Percentiles rank a stretch among this genome's conserved stretches.
Evolutionary conservation across 2,113 vertebrate genomes (phyloP).

Genomic region (Poeciliopsis retropinna): DNA sequence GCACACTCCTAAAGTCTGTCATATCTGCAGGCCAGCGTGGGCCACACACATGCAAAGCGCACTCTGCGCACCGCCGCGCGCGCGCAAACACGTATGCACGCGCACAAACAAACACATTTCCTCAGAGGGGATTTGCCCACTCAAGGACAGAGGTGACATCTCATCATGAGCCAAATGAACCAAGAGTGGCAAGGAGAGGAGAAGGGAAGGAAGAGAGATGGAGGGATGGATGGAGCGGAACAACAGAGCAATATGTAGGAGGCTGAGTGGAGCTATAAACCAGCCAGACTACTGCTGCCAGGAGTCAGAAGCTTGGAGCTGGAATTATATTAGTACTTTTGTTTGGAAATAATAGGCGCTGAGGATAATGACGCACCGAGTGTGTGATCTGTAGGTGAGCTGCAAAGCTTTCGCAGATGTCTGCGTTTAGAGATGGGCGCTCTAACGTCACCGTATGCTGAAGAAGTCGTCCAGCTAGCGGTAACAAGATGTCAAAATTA

Average conservation of each 20-base stretch:
- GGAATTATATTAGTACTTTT: slow-evolving; percentile 26
- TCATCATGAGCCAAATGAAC: slow-evolving; percentile 76
- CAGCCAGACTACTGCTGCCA: slow-evolving; percentile 21
- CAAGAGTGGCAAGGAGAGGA: slow-evolving; percentile 57
- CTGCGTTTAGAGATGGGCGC: neutral
- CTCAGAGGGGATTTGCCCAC: slow-evolving; percentile 63
- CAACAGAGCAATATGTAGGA: slow-evolving; percentile 49
- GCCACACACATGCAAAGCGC: slow-evolving; percentile 46
- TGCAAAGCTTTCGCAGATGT: neutral
- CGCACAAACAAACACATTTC: slow-evolving; percentile 45
- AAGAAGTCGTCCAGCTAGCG: neutral
- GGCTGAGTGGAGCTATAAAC: slow-evolving; percentile 46
- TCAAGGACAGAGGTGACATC: slow-evolving; percentile 74
- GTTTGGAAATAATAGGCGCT: neutral
- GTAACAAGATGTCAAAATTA: neutral
- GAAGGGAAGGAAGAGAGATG: slow-evolving; percentile 48
- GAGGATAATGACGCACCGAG: slow-evolving; percentile 18
- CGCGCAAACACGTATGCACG: neutral
- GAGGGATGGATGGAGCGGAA: slow-evolving; percentile 66
- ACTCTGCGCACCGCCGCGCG: neutral
- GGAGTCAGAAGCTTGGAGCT: slow-evolving; percentile 51
- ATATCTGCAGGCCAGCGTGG: slow-evolving; percentile 48
- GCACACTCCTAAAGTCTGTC: slow-evolving; percentile 64
- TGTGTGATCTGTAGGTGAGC: neutral
- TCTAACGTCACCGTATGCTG: neutral